Evolutionary conservation across 2,797 vertebrate species (phyloP), one percentile per base, ranked within the genome.

Genomic region (Margarornis squamiger): DNA sequence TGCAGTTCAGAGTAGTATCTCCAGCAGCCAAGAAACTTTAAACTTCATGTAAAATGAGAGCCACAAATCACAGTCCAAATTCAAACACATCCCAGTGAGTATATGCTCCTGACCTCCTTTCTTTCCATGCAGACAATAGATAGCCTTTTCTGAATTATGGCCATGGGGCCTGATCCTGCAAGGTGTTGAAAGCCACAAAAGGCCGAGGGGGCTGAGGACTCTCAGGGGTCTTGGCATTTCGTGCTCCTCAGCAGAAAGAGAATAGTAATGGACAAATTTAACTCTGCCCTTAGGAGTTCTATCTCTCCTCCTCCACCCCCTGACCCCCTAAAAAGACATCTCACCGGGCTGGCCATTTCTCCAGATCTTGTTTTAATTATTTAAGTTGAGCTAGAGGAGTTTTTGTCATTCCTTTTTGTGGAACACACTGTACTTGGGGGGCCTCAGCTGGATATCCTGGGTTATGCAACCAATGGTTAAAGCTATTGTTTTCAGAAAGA

Each of bases 401-500:
- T 96, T 95, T 95, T 93, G 66, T 77, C 59, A 61, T 89, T 94
- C 81, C 90, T 90, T 94, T 91, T 55, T 70, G 38, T 66, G 45
- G 96, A 88, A 97, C 94, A 90, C 78, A 75, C 78, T 96, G 97
- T 95, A 85, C 95, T 94, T 93, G 55, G 75, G 94, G 86, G 96
- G 93, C 90, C 95, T 96, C 95, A 94, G 92, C 94, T 91, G 94
- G 96, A 91, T 90, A 74, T 88, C 96, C 83, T 38, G 93, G 65
- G 77, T 96, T 97, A 97, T 95, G 97, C 92, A 97, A 96, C 93
- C 59, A 66, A 85, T 78, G 55, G 92, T 86, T 59, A 88, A 83
- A 67, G 88, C 87, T 72, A 58, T 84, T 93, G 92, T 91, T 85
- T 96, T 93, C 95, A 59, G 62, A 65, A 45, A 92, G 92, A 93